phyloP scores from a whole-genome alignment of 2,888 invertebrate species.

The Sthenelais limicola region DNA sequence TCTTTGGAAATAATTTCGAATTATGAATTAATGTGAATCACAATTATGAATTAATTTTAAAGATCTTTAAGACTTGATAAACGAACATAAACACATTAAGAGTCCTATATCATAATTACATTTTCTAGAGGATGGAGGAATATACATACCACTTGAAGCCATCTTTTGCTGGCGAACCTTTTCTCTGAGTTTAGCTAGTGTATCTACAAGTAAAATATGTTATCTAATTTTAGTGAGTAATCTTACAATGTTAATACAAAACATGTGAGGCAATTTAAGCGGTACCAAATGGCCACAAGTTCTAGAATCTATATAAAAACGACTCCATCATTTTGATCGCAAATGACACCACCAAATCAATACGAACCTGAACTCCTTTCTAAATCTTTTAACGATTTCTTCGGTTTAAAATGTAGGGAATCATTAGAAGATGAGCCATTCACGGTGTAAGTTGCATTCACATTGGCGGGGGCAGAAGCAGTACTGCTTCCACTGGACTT shows the following conservation, averaged over 20 bases:
- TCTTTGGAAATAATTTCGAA: no score
- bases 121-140: not conserved
- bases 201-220: conserved; percentile 30
- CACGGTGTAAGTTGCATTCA: conserved; percentile 29
- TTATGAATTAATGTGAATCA: no score
- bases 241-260: not conserved
- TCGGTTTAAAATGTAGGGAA: conserved; percentile 4
- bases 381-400: conserved; percentile 19
- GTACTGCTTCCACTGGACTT: not conserved
- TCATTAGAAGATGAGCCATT: conserved; percentile 19
- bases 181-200: conserved; percentile 36
- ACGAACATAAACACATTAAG: not conserved
- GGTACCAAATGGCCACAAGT: no score
- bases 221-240: not conserved
- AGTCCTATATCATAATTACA: not conserved
- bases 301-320: no score
- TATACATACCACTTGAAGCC: conserved; percentile 24
- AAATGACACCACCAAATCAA: no score
- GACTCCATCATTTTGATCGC: no score
- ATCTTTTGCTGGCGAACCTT: conserved; percentile 36
- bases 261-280: no score
- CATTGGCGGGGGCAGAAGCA: conserved; percentile 3
- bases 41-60: not conserved
- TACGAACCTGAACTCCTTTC: conserved; percentile 27
- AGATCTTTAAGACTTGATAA: no score